Percentiles rank a stretch among this genome's conserved stretches.
phyloP scores from a whole-genome alignment of 2,113 vertebrate genomes.

The Cebidichthys violaceus region DNA sequence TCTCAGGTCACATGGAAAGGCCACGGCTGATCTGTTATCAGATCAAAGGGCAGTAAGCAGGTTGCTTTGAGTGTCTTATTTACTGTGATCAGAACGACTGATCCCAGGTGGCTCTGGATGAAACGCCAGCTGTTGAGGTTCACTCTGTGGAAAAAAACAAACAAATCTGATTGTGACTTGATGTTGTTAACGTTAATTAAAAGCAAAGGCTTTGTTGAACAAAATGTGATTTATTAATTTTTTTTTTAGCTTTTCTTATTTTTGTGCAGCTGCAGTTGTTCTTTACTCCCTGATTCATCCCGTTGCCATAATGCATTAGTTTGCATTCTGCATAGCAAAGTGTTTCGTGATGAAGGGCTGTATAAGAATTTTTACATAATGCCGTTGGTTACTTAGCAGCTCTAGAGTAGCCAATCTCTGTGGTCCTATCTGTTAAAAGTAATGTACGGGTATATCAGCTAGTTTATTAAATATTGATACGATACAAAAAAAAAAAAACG shows the following conservation, averaged over 20 bases:
- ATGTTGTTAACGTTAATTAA: slow-evolving; percentile 10
- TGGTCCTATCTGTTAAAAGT: too few species aligned
- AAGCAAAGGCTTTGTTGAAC: not conserved
- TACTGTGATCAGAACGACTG: slow-evolving; percentile 24
- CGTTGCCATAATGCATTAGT: not conserved
- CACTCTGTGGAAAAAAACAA: not conserved
- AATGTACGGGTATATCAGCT: too few species aligned
- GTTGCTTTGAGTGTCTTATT: slow-evolving; percentile 5
- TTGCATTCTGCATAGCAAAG: not conserved
- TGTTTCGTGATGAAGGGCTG: not conserved
- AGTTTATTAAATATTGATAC: not conserved
- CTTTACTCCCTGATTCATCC: not conserved
- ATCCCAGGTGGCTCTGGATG: slow-evolving; percentile 10
- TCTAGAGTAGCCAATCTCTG: not conserved
- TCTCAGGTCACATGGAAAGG: slow-evolving; percentile 21
- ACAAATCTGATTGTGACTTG: not conserved
- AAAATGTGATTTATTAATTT: too few species aligned
- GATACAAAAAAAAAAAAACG: too few species aligned
- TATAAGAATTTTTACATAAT: not conserved
- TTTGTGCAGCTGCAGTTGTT: not conserved
- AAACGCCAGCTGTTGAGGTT: slow-evolving; percentile 28
- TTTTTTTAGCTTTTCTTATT: not conserved
- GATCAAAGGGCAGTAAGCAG: slow-evolving; percentile 30
- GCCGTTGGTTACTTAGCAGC: not conserved
- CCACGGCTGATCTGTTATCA: not conserved